Percentiles rank a stretch among this genome's conserved stretches.
phyloP scores from a whole-genome alignment of 2,113 vertebrate genomes.

The Hippocampus comes region DNA sequence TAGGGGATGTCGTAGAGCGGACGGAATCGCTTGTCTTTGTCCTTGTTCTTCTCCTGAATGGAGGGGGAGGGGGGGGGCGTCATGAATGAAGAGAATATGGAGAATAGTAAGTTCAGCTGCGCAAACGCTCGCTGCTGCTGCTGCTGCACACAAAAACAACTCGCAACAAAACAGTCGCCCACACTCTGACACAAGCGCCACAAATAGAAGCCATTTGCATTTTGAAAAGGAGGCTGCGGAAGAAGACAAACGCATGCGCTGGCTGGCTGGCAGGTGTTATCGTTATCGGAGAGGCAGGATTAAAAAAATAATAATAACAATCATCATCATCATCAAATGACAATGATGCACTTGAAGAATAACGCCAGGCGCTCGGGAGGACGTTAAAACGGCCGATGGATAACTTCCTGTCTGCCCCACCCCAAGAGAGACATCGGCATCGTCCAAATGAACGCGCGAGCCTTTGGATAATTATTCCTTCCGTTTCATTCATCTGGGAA shows the following conservation, averaged over 20 bases:
- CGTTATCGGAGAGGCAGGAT: slow-evolving; percentile 25
- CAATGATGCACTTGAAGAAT: slow-evolving; percentile 41
- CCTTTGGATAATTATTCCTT: slow-evolving; percentile 39
- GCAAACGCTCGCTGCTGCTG: slow-evolving; percentile 1
- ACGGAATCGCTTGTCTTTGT: slow-evolving; percentile 96
- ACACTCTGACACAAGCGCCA: slow-evolving; percentile 53
- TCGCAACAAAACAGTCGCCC: slow-evolving; percentile 41
- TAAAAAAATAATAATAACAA: neutral
- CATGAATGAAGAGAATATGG: neutral
- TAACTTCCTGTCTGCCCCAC: neutral
- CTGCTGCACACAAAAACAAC: slow-evolving; percentile 25
- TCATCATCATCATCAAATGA: slow-evolving; percentile 36
- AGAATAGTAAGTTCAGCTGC: neutral
- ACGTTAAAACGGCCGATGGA: slow-evolving; percentile 10
- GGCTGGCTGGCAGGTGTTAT: slow-evolving; percentile 33
- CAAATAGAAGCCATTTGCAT: slow-evolving; percentile 68
- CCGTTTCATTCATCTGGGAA: slow-evolving; percentile 30
- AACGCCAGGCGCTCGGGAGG: slow-evolving; percentile 33
- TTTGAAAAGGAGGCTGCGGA: slow-evolving; percentile 47
- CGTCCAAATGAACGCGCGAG: slow-evolving; percentile 32
- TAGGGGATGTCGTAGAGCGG: slow-evolving; percentile 97
- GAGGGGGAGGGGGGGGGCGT: neutral
- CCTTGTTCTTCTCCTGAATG: slow-evolving; percentile 79
- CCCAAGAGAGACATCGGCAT: slow-evolving; percentile 27
- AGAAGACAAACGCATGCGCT: slow-evolving; percentile 12